phyloP scores from a whole-genome alignment of 1,140 invertebrate species.

The Cataglyphis hispanica region DNA sequence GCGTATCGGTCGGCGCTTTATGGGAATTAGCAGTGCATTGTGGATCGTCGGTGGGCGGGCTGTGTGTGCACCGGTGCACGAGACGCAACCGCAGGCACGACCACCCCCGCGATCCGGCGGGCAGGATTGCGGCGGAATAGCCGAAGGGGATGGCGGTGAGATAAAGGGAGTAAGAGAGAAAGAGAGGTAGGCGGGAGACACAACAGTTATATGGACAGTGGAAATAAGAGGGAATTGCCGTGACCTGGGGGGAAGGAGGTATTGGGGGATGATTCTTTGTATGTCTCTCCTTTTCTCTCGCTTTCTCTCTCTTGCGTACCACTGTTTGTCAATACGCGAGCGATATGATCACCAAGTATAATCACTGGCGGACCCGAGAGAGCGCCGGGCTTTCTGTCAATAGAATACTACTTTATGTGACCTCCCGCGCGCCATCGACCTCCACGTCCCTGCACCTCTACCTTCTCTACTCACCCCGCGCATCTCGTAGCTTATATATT shows the following conservation, averaged over 20 bases:
- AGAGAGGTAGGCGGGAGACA: slow-evolving; percentile 29
- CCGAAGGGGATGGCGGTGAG: slow-evolving; percentile 54
- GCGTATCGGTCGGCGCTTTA: slow-evolving; percentile 83
- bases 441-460: slow-evolving; percentile 33
- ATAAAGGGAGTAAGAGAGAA: slow-evolving; percentile 35
- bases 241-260: slow-evolving; percentile 6
- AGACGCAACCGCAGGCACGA: slow-evolving; percentile 76
- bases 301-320: slow-evolving; percentile 61
- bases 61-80: slow-evolving; percentile 81
- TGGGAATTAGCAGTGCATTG: slow-evolving; percentile 85
- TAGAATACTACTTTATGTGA: slow-evolving; percentile 82
- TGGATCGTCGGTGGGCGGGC: slow-evolving; percentile 83
- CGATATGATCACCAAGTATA: slow-evolving; percentile 85
- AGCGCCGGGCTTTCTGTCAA: slow-evolving; percentile 80
- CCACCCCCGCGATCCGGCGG: slow-evolving; percentile 61
- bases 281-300: background rate
- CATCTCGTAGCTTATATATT: slow-evolving; percentile 72
- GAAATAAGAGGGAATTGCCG: slow-evolving; percentile 67
- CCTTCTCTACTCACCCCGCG: slow-evolving; percentile 5
- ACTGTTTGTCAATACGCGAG: slow-evolving; percentile 84
- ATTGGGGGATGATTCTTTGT: slow-evolving; percentile 74
- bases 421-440: slow-evolving; percentile 52
- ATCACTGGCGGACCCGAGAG: slow-evolving; percentile 78
- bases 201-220: slow-evolving; percentile 52
- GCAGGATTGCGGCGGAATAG: slow-evolving; percentile 64